Evolutionary conservation across 2,797 vertebrate genomes (phyloP).

Genomic region (Presbytis comata): DNA sequence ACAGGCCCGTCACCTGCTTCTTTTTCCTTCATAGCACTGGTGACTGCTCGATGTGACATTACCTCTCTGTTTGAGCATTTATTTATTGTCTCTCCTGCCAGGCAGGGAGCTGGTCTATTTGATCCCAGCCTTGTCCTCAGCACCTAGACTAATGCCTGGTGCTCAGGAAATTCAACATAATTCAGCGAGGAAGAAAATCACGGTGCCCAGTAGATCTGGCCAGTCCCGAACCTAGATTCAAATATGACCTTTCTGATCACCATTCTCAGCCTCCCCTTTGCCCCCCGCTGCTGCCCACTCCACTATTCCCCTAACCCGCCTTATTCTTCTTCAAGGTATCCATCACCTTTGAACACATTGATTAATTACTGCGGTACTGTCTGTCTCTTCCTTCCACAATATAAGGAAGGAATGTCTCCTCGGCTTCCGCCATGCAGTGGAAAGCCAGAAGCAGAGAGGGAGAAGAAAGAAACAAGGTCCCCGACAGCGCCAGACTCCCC

Average conservation of each 20-base stretch:
- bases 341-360: background rate
- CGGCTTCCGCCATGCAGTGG: background rate
- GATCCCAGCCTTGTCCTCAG: background rate
- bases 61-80: fast-evolving
- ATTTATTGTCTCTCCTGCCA: background rate
- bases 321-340: background rate
- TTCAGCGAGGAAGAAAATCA: background rate
- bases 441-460: background rate
- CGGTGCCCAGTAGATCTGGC: fast-evolving
- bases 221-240: background rate
- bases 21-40: fast-evolving
- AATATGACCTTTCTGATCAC: background rate
- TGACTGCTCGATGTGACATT: fast-evolving
- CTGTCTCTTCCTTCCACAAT: background rate
- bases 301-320: background rate
- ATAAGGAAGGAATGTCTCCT: background rate
- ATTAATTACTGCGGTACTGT: background rate
- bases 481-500: background rate
- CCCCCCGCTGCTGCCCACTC: background rate
- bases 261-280: background rate
- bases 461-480: background rate
- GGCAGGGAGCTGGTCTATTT: background rate
- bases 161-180: background rate
- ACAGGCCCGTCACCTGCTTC: background rate
- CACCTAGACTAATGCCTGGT: too few relatives aligned